Base-by-base conservation (phyloP, 2,113 vertebrate species). In the Peromyscus polionotus region DNA sequence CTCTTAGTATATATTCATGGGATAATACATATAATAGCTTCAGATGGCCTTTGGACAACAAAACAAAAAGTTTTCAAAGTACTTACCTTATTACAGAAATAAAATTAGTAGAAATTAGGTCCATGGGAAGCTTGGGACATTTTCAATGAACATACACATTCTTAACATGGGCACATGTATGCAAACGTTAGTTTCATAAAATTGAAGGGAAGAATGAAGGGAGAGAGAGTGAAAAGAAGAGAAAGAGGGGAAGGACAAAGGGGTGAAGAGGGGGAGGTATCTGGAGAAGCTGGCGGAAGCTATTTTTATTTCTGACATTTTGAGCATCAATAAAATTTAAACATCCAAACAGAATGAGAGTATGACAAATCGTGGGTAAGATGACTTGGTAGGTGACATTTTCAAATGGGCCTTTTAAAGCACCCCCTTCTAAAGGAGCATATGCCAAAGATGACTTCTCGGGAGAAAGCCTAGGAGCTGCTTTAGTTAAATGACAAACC, bases 101-200 rank as follows among this genome's bases (percentile, higher is more conserved):
- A 86, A 93, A 91, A n/a, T 67, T 85, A 61, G 36, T 70, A 48
- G 26, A 94, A 63, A 80, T 81, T 89, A 68, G 92, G 16, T 45
- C 12, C n/a, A 76, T 16, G 42, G 79, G 61, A 80, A 65, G 14
- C 61, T 81, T 10, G 45, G 80, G 24, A 68, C 80, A n/a, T 45
- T 91, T 54, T 75, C 39, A 85, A 26, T 85, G 70, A 63, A 4
- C n/a, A 72, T 73, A 36, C 28, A 1, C 1, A 3, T 84, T 79
- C 26, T 83, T 76, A 63, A 57, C 12, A 45, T 22, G 33, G 51
- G 16, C 42, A 3, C 8, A 17, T 73, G 2, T 59, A 33, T 54
- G 24, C 33, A 36, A 76, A 75, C 24, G 20, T 65, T 70, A n/a
- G 6, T 5, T 75, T 88, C 67, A 75, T 48, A 54, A 86, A 94